These are phyloP conservation scores for Vidua chalybeata DNA, from an alignment of 2,113 vertebrate genomes.

Conservation along the genomic window DNA sequence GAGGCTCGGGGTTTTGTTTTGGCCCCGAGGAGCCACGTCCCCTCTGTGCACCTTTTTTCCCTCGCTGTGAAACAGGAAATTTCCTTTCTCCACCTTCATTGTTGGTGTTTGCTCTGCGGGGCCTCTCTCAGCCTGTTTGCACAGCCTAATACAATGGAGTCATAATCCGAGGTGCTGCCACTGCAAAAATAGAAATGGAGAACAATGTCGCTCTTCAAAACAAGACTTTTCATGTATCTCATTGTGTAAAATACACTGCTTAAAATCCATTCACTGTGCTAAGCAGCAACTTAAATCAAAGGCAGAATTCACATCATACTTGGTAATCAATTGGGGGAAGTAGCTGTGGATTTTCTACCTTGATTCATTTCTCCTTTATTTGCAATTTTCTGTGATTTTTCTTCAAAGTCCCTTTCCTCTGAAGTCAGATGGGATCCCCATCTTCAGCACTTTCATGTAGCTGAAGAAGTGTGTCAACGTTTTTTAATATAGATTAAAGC, in stretches of 20 bases:
- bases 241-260: background rate
- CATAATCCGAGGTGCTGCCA: background rate
- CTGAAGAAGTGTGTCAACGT: constrained; percentile 6
- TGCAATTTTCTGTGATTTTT: constrained; percentile 15
- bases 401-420: constrained; percentile 34
- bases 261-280: background rate
- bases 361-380: constrained; percentile 2
- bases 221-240: background rate
- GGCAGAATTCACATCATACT: background rate
- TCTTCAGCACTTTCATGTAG: constrained; percentile 19
- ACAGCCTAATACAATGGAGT: background rate
- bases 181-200: background rate
- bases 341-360: constrained; percentile 3
- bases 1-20: background rate
- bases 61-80: background rate
- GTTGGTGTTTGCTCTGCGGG: background rate
- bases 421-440: background rate
- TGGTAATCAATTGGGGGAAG: background rate
- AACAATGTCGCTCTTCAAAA: constrained; percentile 35
- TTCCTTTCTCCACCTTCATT: constrained; percentile 35
- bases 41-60: background rate
- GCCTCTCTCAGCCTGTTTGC: background rate
- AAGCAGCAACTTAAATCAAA: constrained; percentile 36
- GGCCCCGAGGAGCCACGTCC: accelerated
- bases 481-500: constrained; percentile 41